These are phyloP conservation scores for Sebastes nivosus DNA, from an alignment of 2,797 vertebrate species.

Conservation along the genomic window DNA sequence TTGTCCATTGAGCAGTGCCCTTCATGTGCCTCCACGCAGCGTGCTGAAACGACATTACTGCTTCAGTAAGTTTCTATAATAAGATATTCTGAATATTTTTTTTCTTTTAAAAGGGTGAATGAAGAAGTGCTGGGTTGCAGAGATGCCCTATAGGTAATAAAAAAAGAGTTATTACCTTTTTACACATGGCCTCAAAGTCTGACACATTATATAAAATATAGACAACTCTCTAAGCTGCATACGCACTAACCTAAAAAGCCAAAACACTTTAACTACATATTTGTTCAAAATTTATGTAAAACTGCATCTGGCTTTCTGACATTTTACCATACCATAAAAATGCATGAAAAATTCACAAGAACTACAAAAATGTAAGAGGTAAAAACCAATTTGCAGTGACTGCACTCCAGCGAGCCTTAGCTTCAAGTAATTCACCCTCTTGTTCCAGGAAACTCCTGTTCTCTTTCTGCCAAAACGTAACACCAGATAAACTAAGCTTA, in stretches of 20 bases:
- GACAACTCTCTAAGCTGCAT: neutral
- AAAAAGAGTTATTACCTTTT: neutral
- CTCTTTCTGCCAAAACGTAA: neutral
- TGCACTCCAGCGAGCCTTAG: neutral
- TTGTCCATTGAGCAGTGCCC: neutral
- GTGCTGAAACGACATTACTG: constrained; percentile 2
- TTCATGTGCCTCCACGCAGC: neutral
- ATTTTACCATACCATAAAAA: neutral
- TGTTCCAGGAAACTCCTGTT: neutral
- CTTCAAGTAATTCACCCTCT: neutral
- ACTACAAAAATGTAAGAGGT: neutral
- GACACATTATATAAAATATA: constrained; percentile 14
- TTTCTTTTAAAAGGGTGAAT: neutral
- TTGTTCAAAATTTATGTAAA: neutral
- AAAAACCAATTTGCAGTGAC: neutral
- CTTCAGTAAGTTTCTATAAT: constrained; percentile 8
- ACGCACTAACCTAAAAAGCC: neutral
- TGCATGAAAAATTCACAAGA: neutral
- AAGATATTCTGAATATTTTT: neutral
- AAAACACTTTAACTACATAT: neutral
- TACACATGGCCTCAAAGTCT: constrained; percentile 2
- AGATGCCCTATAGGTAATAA: neutral
- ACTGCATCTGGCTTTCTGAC: neutral
- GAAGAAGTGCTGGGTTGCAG: constrained; percentile 12
- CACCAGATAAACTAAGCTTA: neutral